Evolutionary conservation across 1,140 invertebrate genomes (phyloP), one percentile per base, ranked within the genome.

Genomic region (Drosophila kohkoa): DNA sequence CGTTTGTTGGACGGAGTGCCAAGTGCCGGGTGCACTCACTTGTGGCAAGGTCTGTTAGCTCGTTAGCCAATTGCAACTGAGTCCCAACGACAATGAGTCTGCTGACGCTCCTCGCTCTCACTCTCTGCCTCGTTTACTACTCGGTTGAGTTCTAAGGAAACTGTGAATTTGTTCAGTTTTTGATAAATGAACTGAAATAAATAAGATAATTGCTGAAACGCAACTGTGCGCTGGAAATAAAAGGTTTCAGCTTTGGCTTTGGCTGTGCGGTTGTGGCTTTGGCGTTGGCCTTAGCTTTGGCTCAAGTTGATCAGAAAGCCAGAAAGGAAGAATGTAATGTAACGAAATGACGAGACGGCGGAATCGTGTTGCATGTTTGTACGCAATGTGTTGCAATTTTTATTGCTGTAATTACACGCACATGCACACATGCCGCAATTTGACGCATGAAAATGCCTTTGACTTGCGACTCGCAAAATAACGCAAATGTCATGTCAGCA

Each of bases 371-470:
- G 83, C 83, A 87, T 87, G 83, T 78, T 89, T 75, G 71, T 88
- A 85, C 78, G 85, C 85, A 90, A 85, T 89, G 85, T 89, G 85
- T 89, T 85, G 81, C 81, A 81, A 89, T 90, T 89, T 89, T 89
- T 85, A 89, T 89, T 89, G 81, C 86, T 62, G 75, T 71, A 89
- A 89, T 89, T 88, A 88, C 86, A 89, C 85, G 85, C 85, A 89
- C 32, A 85, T 81, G 81, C 80, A 82, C 80, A 82, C 81, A 67
- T 69, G 80, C 85, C 75, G 81, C 85, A 89, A 89, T 89, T 89
- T 89, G 85, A 89, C 86, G 85, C 85, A 90, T 90, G 85, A 77
- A 89, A 89, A 89, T 89, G 79, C 77, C 81, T 89, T 74, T 74
- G 71, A 66, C 63, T 67, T 55, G 63, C 30, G 30, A 49, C 57